Conservation (phyloP, 1,140 invertebrate species). For the Lepeophtheirus salmonis region DNA sequence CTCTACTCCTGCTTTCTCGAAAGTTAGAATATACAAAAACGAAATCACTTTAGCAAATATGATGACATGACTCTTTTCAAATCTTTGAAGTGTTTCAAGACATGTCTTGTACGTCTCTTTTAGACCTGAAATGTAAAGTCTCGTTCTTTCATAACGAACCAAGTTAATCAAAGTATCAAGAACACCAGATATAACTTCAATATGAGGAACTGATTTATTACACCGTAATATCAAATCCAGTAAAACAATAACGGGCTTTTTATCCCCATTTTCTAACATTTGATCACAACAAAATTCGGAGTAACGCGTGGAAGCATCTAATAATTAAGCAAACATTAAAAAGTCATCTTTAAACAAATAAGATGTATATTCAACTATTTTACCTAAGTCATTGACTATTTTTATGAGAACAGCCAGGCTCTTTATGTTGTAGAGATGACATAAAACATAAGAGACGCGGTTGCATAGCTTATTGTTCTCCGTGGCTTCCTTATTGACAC, state of each 20-base stretch:
- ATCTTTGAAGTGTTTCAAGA: background rate
- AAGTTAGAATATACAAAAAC: background rate
- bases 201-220: slow-evolving; percentile 22
- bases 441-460: slow-evolving; percentile 12
- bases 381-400: slow-evolving; percentile 19
- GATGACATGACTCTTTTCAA: background rate
- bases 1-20: background rate
- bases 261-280: slow-evolving; percentile 16
- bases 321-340: background rate
- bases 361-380: slow-evolving; percentile 18
- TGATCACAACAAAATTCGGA: slow-evolving; percentile 20
- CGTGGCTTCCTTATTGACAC: slow-evolving; percentile 9
- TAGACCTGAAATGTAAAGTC: background rate
- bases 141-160: slow-evolving; percentile 18
- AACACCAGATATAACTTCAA: slow-evolving; percentile 21
- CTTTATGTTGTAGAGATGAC: slow-evolving; percentile 6
- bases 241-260: slow-evolving; percentile 15
- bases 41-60: background rate
- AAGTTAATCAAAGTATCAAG: slow-evolving; percentile 22
- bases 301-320: slow-evolving; percentile 15
- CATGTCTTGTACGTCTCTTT: background rate
- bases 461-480: slow-evolving; percentile 10
- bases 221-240: slow-evolving; percentile 16
- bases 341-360: background rate
- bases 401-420: slow-evolving; percentile 18